Base-by-base conservation (phyloP, 2,113 vertebrate species). In the Shinisaurus crocodilurus region DNA sequence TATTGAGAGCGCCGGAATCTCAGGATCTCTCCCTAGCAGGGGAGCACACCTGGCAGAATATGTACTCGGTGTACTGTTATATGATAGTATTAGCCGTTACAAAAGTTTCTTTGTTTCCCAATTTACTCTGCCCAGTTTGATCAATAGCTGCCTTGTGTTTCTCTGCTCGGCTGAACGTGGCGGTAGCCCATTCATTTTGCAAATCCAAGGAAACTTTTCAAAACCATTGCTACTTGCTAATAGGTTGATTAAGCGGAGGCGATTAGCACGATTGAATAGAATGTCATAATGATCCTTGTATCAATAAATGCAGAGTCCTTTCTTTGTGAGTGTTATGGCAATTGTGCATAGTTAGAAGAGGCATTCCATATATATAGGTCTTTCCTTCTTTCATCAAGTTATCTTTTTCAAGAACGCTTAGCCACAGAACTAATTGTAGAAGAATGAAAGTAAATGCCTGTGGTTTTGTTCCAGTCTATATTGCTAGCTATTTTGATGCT, bases 21-120 rank as follows among this genome's bases (percentile, higher is more conserved):
- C 50, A 1, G 40, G 4, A 0, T n/a, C 88, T 88, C 0, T 88
- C 0, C 63, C 20, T 74, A 69, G 74, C 69, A 34, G 54, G n/a
- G 69, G 40, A 45, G 37, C 5, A 48, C 69, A 85, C 63, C 75
- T 63, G 76, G 29, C 32, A 82, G 27, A 88, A 74, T 54, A 7
- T 27, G 77, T 48, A 57, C 86, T 45, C 10, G 1, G 54, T 2
- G 0, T 15, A 1, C 29, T 10, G 93, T 83, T 29, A 0, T 85
- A 88, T 85, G 91, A 87, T 84, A 86, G 74, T 63, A 25, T 18
- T 48, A n/a, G n/a, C 4, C 23, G 32, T 76, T 27, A 92, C 90
- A 95, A 89, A 15, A 76, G 15, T 50, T 87, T 77, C 72, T 90
- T 90, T 93, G 87, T 95, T 57, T 8, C 69, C 82, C 7, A 34